Base-by-base conservation (phyloP, 2,113 vertebrate genomes). In the Podiceps cristatus region DNA sequence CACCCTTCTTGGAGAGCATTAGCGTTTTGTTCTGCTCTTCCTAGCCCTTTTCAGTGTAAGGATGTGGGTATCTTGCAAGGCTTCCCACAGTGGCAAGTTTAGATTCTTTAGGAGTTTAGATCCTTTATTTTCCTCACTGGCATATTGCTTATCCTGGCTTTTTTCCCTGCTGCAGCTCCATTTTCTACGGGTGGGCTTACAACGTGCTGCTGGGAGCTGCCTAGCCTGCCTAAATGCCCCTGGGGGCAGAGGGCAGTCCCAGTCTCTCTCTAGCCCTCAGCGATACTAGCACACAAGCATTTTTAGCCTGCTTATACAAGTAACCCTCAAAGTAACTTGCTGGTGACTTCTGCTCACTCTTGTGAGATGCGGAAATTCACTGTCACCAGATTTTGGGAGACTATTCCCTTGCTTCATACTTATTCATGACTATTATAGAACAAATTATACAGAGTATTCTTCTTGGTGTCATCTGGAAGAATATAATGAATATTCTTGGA, bases 191-290 rank as follows among this genome's bases (percentile, higher is more conserved):
- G 28, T 5, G 1, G 1, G 18, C 22, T 52, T 42, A 62, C 47
- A 72, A 45, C 0, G 0, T 29, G 10, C 11, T 74, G 59, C 20
- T 58, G 25, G 8, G 14, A 74, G 33, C 31, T 52, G 35, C 5
- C 53, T 33, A 19, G 5, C 50, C 40, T 86, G 42, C 29, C 63
- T 35, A 15, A 60, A 24, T 23, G 5, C 13, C n/a, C 18, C 42
- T 29, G 15, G 28, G 22, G 5, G 2, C 5, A 62, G 20, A 63
- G 37, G 20, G 10, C 33, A 79, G 45, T 10, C 18, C 23, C 20
- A 20, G 33, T 28, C 49, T 23, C 31, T 62, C 56, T 66, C 20
- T 44, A 49, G 17, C 14, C 18, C 62, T 33, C 64, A 18, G 17
- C 19, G 7, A 6, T 47, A 44, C 3, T 22, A 58, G 4, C 12